Conservation (phyloP, 2,797 vertebrate genomes). For the Squalus acanthias region DNA sequence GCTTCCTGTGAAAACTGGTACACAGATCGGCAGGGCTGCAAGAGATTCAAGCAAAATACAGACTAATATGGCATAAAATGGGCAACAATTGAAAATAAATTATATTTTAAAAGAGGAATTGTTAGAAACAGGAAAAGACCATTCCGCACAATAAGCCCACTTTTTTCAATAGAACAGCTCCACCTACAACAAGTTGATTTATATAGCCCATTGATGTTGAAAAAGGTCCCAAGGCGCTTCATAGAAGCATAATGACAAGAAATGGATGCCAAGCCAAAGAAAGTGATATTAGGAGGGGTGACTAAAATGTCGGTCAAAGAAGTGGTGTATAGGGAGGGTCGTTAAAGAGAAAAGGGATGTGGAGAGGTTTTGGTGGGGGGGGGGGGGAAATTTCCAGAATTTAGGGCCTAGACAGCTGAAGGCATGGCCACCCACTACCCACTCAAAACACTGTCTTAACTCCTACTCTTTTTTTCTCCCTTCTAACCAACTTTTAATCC, state of each 20-base stretch:
- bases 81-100: neutral
- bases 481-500: neutral
- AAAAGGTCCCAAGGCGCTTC: neutral
- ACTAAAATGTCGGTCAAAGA: neutral
- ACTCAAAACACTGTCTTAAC: neutral
- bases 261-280: neutral
- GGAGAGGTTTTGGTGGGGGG: neutral
- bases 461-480: neutral
- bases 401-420: neutral
- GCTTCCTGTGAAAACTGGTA: constrained; percentile 68
- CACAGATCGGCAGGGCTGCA: constrained; percentile 76
- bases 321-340: neutral
- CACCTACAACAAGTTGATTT: neutral
- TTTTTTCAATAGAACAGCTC: neutral
- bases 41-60: constrained; percentile 24
- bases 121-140: too few relatives aligned
- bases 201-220: neutral
- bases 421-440: neutral
- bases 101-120: neutral
- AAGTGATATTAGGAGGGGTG: neutral
- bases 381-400: neutral
- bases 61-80: neutral
- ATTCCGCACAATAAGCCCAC: neutral
- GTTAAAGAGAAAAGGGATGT: neutral
- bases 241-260: neutral